phyloP scores from a whole-genome alignment of 1,140 invertebrate species.

The Heliothis subflexa region DNA sequence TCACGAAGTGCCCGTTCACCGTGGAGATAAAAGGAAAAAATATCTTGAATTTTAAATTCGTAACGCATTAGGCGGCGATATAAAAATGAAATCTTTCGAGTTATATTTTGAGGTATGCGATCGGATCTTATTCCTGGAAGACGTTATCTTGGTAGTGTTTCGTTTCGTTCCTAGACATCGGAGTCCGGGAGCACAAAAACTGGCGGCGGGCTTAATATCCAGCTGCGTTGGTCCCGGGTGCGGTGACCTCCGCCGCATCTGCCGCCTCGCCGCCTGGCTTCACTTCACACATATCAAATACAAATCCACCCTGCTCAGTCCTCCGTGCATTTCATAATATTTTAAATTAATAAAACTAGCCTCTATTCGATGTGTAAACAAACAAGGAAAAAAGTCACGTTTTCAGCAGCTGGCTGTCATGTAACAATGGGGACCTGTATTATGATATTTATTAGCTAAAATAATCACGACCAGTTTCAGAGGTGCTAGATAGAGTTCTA shows the following conservation, averaged over 20 bases:
- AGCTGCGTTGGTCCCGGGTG: slow-evolving; percentile 70
- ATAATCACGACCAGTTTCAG: background rate
- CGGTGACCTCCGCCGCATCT: slow-evolving; percentile 78
- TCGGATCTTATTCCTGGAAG: slow-evolving; percentile 38
- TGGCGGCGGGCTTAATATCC: slow-evolving; percentile 63
- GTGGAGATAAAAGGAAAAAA: slow-evolving; percentile 64
- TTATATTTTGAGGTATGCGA: slow-evolving; percentile 25
- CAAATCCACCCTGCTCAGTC: slow-evolving; percentile 58
- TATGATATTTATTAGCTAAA: background rate
- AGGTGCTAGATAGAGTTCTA: too few relatives aligned
- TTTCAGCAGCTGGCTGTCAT: slow-evolving; percentile 19
- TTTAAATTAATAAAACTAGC: slow-evolving; percentile 3
- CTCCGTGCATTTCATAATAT: slow-evolving; percentile 9
- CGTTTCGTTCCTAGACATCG: slow-evolving; percentile 45
- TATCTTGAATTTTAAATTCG: slow-evolving; percentile 60
- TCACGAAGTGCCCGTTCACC: slow-evolving; percentile 71
- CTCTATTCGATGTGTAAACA: slow-evolving; percentile 14
- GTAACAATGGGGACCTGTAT: slow-evolving; percentile 14
- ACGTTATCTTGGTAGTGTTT: slow-evolving; percentile 50
- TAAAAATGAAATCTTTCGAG: slow-evolving; percentile 35
- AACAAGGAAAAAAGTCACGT: slow-evolving; percentile 52
- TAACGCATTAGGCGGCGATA: slow-evolving; percentile 53
- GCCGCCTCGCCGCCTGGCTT: slow-evolving; percentile 66
- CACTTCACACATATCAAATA: slow-evolving; percentile 69
- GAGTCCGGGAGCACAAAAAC: slow-evolving; percentile 64